Evolutionary conservation across 2,113 vertebrate genomes (phyloP).

Genomic region (Hippotragus niger): DNA sequence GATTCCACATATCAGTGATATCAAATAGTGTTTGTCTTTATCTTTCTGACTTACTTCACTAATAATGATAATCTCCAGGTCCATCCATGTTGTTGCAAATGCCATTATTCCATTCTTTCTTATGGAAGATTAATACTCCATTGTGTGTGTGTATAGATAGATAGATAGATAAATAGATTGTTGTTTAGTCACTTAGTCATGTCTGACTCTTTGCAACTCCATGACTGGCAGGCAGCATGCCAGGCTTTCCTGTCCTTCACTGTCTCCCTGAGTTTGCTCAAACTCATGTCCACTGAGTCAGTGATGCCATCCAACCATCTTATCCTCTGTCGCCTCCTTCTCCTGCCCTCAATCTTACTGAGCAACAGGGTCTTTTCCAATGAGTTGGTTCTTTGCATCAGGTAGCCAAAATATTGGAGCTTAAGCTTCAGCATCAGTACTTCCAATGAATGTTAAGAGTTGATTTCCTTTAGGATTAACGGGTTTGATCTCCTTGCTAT

Average conservation of each 20-base stretch:
- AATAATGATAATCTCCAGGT: neutral
- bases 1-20: neutral
- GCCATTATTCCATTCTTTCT: neutral
- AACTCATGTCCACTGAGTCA: neutral
- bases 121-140: neutral
- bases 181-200: neutral
- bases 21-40: neutral
- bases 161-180: neutral
- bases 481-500: neutral
- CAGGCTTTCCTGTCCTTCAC: neutral
- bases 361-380: neutral
- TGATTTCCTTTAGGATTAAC: neutral
- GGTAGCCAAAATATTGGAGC: neutral
- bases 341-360: neutral
- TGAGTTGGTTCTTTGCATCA: neutral
- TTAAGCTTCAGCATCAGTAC: neutral
- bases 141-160: neutral
- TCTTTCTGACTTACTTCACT: neutral
- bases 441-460: neutral
- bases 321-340: neutral
- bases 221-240: neutral
- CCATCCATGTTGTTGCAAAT: neutral
- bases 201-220: neutral
- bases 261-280: neutral
- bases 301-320: neutral